Evolutionary conservation across 2,888 invertebrate species (phyloP).

Genomic region (Synanthedon myopaeformis): DNA sequence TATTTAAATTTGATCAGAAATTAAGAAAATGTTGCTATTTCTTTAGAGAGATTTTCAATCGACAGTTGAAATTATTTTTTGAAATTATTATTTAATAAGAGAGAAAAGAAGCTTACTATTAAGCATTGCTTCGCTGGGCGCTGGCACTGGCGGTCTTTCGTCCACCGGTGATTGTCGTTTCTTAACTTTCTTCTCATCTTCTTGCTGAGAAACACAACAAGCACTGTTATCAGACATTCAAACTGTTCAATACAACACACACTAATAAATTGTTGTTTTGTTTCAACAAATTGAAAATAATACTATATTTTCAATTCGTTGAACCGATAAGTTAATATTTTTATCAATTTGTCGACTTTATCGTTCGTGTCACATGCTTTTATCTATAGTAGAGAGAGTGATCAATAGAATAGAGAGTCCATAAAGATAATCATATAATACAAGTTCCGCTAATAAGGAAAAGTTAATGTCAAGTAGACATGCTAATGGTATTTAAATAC

Average conservation of each 20-base stretch:
- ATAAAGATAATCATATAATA: too few relatives aligned
- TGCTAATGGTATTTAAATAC: too few relatives aligned
- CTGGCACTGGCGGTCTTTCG: conserved; percentile 56
- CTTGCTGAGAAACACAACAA: conserved; percentile 45
- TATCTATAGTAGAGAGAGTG: conserved; percentile 35
- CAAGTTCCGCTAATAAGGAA: too few relatives aligned
- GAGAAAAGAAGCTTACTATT: conserved; percentile 42
- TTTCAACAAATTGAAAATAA: background rate
- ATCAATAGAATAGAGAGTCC: conserved; percentile 31
- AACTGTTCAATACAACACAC: background rate
- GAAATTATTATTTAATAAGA: too few relatives aligned
- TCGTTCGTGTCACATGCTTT: conserved; percentile 26
- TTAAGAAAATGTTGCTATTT: too few relatives aligned
- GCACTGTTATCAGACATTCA: conserved; percentile 16
- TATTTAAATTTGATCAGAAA: too few relatives aligned
- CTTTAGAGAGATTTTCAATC: too few relatives aligned
- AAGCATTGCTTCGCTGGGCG: conserved; percentile 65
- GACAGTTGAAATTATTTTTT: too few relatives aligned
- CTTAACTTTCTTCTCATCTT: conserved; percentile 63
- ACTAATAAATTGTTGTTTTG: background rate
- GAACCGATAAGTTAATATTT: background rate
- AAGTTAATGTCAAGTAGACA: too few relatives aligned
- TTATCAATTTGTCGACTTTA: conserved; percentile 2
- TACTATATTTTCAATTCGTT: background rate
- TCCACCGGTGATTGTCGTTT: conserved; percentile 59